Percentiles rank a stretch among this genome's conserved stretches.
Conservation (phyloP, 2,888 invertebrate species). For the Leptopilina myrica region DNA sequence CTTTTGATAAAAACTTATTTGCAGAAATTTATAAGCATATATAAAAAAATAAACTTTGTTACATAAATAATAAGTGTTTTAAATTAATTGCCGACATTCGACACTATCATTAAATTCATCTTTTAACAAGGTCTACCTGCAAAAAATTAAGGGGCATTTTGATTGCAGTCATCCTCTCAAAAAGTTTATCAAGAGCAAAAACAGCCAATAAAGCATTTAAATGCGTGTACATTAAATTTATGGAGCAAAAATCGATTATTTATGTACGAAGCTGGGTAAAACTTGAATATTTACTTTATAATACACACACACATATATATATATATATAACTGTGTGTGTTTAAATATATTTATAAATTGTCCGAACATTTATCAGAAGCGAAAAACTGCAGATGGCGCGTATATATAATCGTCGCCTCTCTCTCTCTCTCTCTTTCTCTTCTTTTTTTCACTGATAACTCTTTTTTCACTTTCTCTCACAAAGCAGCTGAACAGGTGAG, state of each 20-base stretch:
- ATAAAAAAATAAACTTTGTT: no score
- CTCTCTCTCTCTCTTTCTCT: not conserved
- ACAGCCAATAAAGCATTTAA: constrained; percentile 25
- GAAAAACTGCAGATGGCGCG: constrained; percentile 8
- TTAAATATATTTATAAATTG: constrained; percentile 12
- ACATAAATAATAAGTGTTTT: not conserved
- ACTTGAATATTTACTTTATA: constrained; percentile 1
- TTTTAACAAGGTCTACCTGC: constrained; percentile 9
- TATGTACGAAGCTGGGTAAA: not conserved
- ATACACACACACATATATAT: not conserved
- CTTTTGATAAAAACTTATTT: no score
- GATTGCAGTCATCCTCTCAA: constrained; percentile 40
- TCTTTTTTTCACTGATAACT: constrained; percentile 1
- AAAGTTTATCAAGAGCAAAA: constrained; percentile 29
- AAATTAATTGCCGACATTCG: constrained; percentile 1
- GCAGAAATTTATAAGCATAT: no score
- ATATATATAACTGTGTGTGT: not conserved
- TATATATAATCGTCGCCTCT: not conserved
- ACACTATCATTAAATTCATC: constrained; percentile 15
- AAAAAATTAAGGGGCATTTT: constrained; percentile 43
- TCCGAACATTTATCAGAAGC: not conserved
- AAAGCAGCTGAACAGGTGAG: constrained; percentile 22
- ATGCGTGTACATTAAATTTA: constrained; percentile 13
- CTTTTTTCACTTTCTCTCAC: constrained; percentile 22
- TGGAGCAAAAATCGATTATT: constrained; percentile 2